A percentile compares a stretch with the other conserved stretches of the same genome.
These are phyloP conservation scores for Limulus polyphemus DNA, from an alignment of 2,888 invertebrate species.

Conservation along the genomic window DNA sequence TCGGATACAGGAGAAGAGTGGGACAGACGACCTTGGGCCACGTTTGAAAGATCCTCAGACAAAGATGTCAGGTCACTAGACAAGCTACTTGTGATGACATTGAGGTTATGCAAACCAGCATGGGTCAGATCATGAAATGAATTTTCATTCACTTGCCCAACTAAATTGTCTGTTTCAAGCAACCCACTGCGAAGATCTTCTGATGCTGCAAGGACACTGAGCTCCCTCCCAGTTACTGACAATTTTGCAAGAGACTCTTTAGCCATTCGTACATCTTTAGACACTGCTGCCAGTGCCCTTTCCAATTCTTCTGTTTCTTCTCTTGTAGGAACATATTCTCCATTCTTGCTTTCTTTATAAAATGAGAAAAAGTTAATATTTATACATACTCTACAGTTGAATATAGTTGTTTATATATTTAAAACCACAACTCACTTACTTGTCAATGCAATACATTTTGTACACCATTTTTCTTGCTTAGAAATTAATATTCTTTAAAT, in stretches of 20 bases:
- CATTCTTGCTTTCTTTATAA: slow-evolving; percentile 50
- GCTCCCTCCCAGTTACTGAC: slow-evolving; percentile 18
- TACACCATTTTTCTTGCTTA: too few species aligned
- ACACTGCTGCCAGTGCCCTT: slow-evolving; percentile 65
- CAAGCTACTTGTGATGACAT: slow-evolving; percentile 19
- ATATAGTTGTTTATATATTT: too few species aligned
- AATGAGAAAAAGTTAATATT: slow-evolving; percentile 1
- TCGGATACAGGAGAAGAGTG: slow-evolving; percentile 11
- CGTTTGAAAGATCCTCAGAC: slow-evolving; percentile 17
- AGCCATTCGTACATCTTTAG: slow-evolving; percentile 36
- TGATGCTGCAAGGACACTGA: slow-evolving; percentile 18
- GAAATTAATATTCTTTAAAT: too few species aligned
- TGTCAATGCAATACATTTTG: too few species aligned
- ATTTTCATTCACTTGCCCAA: slow-evolving; percentile 21
- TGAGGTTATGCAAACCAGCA: slow-evolving; percentile 16
- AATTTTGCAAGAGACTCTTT: slow-evolving; percentile 23
- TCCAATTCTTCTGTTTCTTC: slow-evolving; percentile 81
- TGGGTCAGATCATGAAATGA: slow-evolving; percentile 16
- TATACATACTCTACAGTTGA: too few species aligned
- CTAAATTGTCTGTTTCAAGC: slow-evolving; percentile 20
- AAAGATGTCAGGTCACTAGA: slow-evolving; percentile 21
- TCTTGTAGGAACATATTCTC: slow-evolving; percentile 55
- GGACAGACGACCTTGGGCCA: slow-evolving; percentile 11
- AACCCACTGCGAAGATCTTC: slow-evolving; percentile 18
- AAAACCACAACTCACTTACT: too few species aligned